Percentiles rank a stretch among this genome's conserved stretches.
phyloP scores from a whole-genome alignment of 2,113 vertebrate species.

The Gopherus flavomarginatus region DNA sequence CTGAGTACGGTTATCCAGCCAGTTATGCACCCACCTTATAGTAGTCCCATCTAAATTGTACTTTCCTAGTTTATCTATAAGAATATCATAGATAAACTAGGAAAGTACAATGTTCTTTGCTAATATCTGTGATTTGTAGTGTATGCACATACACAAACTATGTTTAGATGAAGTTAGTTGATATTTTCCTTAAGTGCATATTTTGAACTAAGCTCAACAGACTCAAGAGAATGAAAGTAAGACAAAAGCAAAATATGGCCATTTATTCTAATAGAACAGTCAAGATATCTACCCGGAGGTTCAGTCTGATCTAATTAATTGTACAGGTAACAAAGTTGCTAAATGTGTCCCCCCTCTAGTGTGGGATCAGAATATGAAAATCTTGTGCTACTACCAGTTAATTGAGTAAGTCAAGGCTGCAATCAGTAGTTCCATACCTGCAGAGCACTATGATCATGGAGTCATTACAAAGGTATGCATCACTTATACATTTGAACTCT shows the following conservation, averaged over 20 bases:
- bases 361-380: neutral
- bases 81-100: no score
- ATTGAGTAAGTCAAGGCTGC: neutral
- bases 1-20: no score
- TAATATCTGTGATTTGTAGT: conserved; percentile 8
- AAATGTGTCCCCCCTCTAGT: conserved; percentile 3
- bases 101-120: conserved; percentile 33
- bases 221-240: neutral
- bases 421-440: neutral
- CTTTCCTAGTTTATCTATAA: no score
- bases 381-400: neutral
- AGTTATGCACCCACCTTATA: no score
- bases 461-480: neutral
- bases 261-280: neutral
- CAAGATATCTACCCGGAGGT: neutral
- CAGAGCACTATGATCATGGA: neutral
- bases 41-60: no score
- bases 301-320: conserved; percentile 1
- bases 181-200: neutral
- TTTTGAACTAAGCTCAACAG: neutral
- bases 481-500: neutral
- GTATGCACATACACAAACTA: neutral
- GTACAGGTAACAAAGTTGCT: neutral
- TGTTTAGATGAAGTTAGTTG: neutral
- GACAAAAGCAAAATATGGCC: neutral